Base-by-base conservation (phyloP, 2,888 invertebrate genomes). In the Drepanosiphum platanoidis region DNA sequence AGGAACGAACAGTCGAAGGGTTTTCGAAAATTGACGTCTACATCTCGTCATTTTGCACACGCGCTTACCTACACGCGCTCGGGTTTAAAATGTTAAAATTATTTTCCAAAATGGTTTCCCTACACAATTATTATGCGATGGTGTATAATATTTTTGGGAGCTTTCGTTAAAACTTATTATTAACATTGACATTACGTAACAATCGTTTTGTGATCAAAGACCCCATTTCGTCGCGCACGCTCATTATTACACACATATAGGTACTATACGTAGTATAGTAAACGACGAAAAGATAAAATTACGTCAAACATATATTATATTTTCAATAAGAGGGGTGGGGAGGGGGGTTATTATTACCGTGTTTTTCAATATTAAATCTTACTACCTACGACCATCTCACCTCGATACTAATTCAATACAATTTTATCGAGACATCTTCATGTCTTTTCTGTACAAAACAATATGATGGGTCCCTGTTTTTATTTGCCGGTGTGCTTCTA, bases 161-260 rank as follows among this genome's bases (percentile, higher is more conserved):
- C 64, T 42, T n/a, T 8, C 32, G 66, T 64, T 78, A 78, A 78
- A 78, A 78, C 39, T 11, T 64, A 64, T 58, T 77, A 77, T 42
- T 32, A 66, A 66, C 42, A 7, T 22, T 30, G 27, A 71, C 30
- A 32, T 81, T 81, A 71, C 58, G 58, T 58, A 81, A 81, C 22
- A 22, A 71, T 52, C 11, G 13, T 42, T 78, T 68, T 80, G 15
- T 68, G 79, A 80, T 80, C 46, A 34, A 46, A 68, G 34, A 68
- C 34, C 68, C 46, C 42, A 42, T 78, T 78, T 78, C 66, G 9
- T 64, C 61, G 30, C 39, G 22, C 64, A 39, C 22, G 15, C 32
- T 11, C 66, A 66, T 42, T 42, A 78, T 64, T 32, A 13, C 30
- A 13, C 27, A 13, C 18, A 58, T n/a, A n/a, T n/a, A n/a, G n/a